A percentile compares a stretch with the other conserved stretches of the same genome.
These are phyloP conservation scores for Rafetus swinhoei DNA, from an alignment of 2,113 vertebrate species.

Conservation along the genomic window DNA sequence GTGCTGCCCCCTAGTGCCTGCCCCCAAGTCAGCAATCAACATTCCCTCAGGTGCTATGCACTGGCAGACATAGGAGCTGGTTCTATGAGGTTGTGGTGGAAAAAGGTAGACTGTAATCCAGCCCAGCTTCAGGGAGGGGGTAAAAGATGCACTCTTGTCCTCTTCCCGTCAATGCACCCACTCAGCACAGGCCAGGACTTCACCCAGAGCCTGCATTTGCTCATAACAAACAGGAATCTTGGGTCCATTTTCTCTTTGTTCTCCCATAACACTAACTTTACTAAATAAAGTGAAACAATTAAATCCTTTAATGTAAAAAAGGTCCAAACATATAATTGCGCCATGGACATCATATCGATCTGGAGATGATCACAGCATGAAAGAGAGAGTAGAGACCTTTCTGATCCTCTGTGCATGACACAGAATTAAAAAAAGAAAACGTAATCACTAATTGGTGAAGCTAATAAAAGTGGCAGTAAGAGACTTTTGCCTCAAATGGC, in stretches of 20 bases:
- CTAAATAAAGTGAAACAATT: conserved; percentile 21
- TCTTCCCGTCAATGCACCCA: neutral
- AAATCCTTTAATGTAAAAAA: conserved; percentile 28
- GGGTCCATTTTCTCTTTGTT: neutral
- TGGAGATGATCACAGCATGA: neutral
- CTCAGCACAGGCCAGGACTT: neutral
- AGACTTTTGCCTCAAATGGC: conserved; percentile 64
- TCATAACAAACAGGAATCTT: neutral
- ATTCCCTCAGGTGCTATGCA: neutral
- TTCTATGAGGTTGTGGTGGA: neutral
- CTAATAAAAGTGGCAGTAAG: conserved; percentile 69
- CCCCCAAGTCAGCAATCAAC: neutral
- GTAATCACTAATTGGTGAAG: conserved; percentile 68
- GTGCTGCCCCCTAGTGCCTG: neutral
- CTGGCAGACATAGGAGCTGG: neutral
- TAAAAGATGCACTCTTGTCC: neutral
- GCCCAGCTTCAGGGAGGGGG: neutral
- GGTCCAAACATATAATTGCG: neutral
- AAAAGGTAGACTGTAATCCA: neutral
- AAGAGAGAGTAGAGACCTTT: neutral
- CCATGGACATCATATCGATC: neutral
- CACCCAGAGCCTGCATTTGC: neutral
- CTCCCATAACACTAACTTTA: neutral
- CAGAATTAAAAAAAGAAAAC: conserved; percentile 66
- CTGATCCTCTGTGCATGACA: neutral